These are phyloP conservation scores for Neotoma lepida DNA, from an alignment of 2,113 vertebrate species.

Conservation along the genomic window DNA sequence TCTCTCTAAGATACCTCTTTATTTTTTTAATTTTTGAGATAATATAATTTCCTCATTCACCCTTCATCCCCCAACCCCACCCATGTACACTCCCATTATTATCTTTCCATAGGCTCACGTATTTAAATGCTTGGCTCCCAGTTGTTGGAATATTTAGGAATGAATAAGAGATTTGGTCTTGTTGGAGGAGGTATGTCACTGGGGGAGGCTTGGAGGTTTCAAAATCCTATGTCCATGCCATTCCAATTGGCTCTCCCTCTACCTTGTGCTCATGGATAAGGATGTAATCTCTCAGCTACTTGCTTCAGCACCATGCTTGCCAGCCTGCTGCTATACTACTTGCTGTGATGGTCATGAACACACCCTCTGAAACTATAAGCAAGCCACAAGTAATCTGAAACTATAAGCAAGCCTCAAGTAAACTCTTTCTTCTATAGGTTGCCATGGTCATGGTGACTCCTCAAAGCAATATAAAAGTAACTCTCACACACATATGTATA, in stretches of 20 bases:
- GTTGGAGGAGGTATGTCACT: neutral
- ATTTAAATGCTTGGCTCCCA: neutral
- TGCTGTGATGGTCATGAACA: neutral
- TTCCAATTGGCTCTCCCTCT: neutral
- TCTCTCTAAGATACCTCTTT: neutral
- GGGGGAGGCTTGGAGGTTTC: neutral
- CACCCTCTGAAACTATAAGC: neutral
- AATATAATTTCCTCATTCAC: neutral
- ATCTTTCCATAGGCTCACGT: neutral
- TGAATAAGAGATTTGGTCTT: neutral
- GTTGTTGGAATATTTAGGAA: neutral
- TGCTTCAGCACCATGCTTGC: neutral
- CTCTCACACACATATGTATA: neutral
- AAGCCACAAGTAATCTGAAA: too few relatives aligned
- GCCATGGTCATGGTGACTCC: neutral
- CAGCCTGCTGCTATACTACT: neutral
- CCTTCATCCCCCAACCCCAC: neutral
- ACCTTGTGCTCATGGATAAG: neutral
- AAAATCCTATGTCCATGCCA: neutral
- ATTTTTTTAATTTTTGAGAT: neutral
- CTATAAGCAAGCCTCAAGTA: neutral
- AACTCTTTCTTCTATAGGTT: neutral
- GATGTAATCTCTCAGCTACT: neutral
- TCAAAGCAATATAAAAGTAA: neutral
- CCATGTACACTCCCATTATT: neutral